phyloP scores from a whole-genome alignment of 1,140 invertebrate species.

The Pollicipes pollicipes region DNA sequence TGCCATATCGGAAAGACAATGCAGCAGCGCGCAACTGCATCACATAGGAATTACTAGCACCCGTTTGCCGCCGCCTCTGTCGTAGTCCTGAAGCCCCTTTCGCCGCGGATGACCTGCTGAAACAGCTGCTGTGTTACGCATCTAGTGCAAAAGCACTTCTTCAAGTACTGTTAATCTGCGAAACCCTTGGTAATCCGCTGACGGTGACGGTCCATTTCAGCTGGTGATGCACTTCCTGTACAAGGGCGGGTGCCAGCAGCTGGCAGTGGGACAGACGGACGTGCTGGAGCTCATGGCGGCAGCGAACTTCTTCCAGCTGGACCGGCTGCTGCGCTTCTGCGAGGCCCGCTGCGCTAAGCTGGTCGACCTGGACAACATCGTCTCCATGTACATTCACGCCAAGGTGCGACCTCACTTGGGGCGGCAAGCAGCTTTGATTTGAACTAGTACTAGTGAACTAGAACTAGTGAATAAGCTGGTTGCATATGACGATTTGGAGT shows the following conservation, averaged over 20 bases:
- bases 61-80: too few species aligned
- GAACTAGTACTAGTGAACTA: slow-evolving; percentile 12
- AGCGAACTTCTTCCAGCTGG: slow-evolving; percentile 76
- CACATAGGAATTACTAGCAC: too few species aligned
- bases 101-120: too few species aligned
- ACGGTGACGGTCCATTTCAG: too few species aligned
- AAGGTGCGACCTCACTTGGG: slow-evolving; percentile 45
- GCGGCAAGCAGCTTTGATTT: slow-evolving; percentile 5
- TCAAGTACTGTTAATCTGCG: too few species aligned
- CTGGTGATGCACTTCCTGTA: slow-evolving; percentile 85
- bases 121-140: too few species aligned
- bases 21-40: too few species aligned
- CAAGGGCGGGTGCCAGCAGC: slow-evolving; percentile 52
- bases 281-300: slow-evolving; percentile 76
- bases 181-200: too few species aligned
- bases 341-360: slow-evolving; percentile 64
- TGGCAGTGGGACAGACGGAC: slow-evolving; percentile 57
- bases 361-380: slow-evolving; percentile 70
- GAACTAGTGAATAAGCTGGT: slow-evolving; percentile 6
- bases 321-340: slow-evolving; percentile 64
- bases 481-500: too few species aligned
- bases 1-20: too few species aligned
- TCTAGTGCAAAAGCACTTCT: too few species aligned
- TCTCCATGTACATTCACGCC: slow-evolving; percentile 80
- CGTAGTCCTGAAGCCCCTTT: too few species aligned